Conservation (phyloP, 2,113 vertebrate genomes). For the Plotosus lineatus region DNA sequence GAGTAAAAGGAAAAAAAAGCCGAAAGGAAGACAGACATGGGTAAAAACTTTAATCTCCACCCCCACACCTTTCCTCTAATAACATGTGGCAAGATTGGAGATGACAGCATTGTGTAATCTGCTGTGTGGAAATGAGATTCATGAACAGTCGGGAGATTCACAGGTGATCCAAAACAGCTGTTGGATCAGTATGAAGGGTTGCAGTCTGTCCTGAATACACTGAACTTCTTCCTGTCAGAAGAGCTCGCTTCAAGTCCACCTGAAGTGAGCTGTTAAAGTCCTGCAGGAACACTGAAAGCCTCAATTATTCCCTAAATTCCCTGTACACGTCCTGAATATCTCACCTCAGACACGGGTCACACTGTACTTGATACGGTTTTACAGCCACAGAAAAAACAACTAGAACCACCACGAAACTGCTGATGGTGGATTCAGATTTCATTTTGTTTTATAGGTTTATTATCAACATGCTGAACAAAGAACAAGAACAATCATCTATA, state of each 20-base stretch:
- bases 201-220: background rate
- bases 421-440: background rate
- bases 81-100: background rate
- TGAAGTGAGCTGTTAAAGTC: background rate
- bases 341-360: background rate
- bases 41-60: background rate
- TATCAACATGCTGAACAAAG: too few relatives aligned
- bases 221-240: background rate
- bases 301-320: background rate
- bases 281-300: background rate
- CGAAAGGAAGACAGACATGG: too few relatives aligned
- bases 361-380: background rate
- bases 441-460: too few relatives aligned
- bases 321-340: background rate
- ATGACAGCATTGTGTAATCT: background rate
- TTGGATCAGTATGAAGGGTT: background rate
- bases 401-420: background rate
- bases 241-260: background rate
- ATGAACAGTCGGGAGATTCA: background rate
- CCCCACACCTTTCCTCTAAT: background rate
- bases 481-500: too few relatives aligned
- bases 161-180: background rate
- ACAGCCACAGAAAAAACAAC: background rate
- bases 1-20: too few relatives aligned
- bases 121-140: slow-evolving; percentile 16